These are phyloP conservation scores for Lutraria lutraria DNA, from an alignment of 2,888 invertebrate species.

Conservation along the genomic window DNA sequence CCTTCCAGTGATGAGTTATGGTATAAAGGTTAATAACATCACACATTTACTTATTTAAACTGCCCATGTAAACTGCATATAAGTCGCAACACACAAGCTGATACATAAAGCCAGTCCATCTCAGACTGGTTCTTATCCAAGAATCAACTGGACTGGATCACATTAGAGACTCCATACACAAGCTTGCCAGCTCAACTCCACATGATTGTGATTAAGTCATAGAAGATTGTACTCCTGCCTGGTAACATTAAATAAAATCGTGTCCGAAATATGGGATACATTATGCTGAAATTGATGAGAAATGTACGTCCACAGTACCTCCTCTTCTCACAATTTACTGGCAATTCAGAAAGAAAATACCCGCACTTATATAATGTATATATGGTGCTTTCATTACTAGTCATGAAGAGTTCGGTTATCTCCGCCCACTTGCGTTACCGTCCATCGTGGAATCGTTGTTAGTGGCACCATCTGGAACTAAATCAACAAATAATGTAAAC, in stretches of 20 bases:
- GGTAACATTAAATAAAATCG: not conserved
- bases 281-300: slow-evolving; percentile 21
- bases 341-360: slow-evolving; percentile 18
- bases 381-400: slow-evolving; percentile 14
- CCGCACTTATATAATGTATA: slow-evolving; percentile 18
- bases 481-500: not conserved
- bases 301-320: not conserved
- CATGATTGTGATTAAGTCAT: not conserved
- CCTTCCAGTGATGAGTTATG: slow-evolving; percentile 6
- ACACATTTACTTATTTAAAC: slow-evolving; percentile 23
- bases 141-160: not conserved
- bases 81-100: slow-evolving; percentile 18
- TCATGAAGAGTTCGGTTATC: slow-evolving; percentile 54
- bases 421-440: slow-evolving; percentile 65
- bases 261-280: slow-evolving; percentile 1
- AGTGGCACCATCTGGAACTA: slow-evolving; percentile 71
- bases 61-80: slow-evolving; percentile 23
- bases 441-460: slow-evolving; percentile 76
- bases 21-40: not conserved
- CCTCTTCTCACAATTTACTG: slow-evolving; percentile 1
- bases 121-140: not conserved
- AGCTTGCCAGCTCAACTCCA: not conserved
- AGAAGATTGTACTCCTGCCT: not conserved
- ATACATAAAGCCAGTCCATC: not conserved
- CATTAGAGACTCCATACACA: not conserved